Evolutionary conservation across 2,797 vertebrate species (phyloP), one percentile per base, ranked within the genome.

Genomic region (Danionella dracula): DNA sequence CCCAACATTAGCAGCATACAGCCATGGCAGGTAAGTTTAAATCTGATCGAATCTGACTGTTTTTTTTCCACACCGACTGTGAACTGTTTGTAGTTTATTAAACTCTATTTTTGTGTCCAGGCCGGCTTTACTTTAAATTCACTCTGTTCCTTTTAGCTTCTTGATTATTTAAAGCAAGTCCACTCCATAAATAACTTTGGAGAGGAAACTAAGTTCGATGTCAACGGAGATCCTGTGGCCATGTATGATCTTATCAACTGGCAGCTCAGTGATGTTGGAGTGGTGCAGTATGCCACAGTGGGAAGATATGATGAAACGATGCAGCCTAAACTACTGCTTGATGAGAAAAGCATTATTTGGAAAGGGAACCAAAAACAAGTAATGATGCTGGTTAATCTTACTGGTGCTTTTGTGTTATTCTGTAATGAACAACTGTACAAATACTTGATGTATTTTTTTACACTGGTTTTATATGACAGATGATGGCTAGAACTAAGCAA

Each of bases 221-320:
- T 66, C 49, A 92, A 92, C 3, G 89, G 90, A 0, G 88, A 92
- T 64, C 81, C 88, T 4, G 79, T 83, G 10, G 90, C 89, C 4
- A 78, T 85, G 66, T 92, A 92, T 63, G 90, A 92, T 77, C 81
- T 92, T 17, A 78, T 92, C 12, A 91, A 89, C 78, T 89, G 88
- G 86, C 88, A 91, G 72, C 75, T 88, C 23, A 75, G 45, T 13
- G 58, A 63, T 8, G 71, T 71, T 4, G 83, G 81, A 34, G 67
- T 80, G 44, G 82, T 90, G 41, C 50, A 82, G 20, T 89, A 87
- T 41, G 72, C 83, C 66, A 89, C 83, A 4, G 74, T 90, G 15
- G 90, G 90, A 1, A 86, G 67, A 71, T 91, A 90, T 75, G 89
- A 91, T 42, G 82, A 87, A 70, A 83, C 72, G 1, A 67, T 67